Evolutionary conservation across 2,888 invertebrate genomes (phyloP), one percentile per base, ranked within the genome.

Genomic region (Yponomeuta plumbellus): DNA sequence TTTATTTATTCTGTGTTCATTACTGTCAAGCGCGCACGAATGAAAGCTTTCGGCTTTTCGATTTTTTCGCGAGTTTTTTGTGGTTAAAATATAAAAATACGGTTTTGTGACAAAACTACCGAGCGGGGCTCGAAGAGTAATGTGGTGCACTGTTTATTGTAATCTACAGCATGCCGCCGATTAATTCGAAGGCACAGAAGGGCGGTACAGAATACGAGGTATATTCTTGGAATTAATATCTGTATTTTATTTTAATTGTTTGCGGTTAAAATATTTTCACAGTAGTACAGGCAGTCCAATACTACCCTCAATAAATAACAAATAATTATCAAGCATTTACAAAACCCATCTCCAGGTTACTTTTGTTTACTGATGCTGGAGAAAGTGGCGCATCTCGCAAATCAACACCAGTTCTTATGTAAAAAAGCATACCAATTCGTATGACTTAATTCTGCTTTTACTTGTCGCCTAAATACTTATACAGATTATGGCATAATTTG

Each of bases 131-230:
- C 4, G 5, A n/a, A 58, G 61, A 34, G 61, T 23, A 61, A 22
- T 22, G n/a, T 6, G 17, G 17, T 1, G n/a, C 20, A 58, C 58
- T 11, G 4, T 21, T 21, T 11, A 58, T 5, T 21, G 22, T 56
- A 58, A 11, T 58, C 11, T 61, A 22, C 63, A 44, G 72, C 67
- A 91, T 91, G 91, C 91, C 90, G 73, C 91, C 91, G 71, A 82
- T 91, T 66, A 90, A 89, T 79, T 87, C 89, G 67, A 90, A 90
- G 76, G 76, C 80, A 69, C 89, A 88, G 78, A 89, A 90, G 81
- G 80, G 82, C 80, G 85, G 87, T 75, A 83, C 86, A 75, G 89
- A 91, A 74, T 91, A 90, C 72, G 89, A 90, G 89, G 91, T 91
- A 86, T 85, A 78, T 76, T 68, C 2, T 44, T 8, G 39, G 6